phyloP scores from a whole-genome alignment of 2,888 invertebrate species.

The Pristionchus exspectatus region DNA sequence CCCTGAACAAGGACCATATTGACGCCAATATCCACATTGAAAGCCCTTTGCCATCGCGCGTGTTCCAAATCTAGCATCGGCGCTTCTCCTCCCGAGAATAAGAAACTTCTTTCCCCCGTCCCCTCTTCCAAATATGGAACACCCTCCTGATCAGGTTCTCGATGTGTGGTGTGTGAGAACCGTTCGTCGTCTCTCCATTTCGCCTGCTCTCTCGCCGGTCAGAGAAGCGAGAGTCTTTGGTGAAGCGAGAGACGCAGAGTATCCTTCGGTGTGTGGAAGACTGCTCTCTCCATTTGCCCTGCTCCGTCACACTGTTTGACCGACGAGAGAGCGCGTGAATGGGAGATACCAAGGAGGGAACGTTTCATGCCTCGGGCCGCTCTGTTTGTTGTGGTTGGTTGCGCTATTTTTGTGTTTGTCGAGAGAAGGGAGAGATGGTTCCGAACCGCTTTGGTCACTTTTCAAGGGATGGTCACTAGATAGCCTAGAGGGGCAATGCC shows the following conservation, averaged over 20 bases:
- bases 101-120: background rate
- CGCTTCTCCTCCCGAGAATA: background rate
- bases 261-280: too few relatives aligned
- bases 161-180: background rate
- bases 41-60: too few relatives aligned
- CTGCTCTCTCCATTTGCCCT: too few relatives aligned
- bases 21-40: too few relatives aligned
- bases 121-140: slow-evolving; percentile 16
- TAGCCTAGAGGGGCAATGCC: background rate
- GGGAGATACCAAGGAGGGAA: background rate
- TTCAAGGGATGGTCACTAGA: background rate
- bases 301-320: too few relatives aligned
- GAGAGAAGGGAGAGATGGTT: slow-evolving; percentile 26
- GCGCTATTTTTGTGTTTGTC: slow-evolving; percentile 40
- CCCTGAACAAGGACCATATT: too few relatives aligned
- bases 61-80: too few relatives aligned
- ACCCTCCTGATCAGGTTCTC: slow-evolving; percentile 16
- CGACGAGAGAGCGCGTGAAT: too few relatives aligned
- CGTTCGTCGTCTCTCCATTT: too few relatives aligned
- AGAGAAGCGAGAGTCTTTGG: too few relatives aligned
- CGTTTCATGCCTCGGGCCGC: slow-evolving; percentile 9
- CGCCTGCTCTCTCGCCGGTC: too few relatives aligned
- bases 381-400: slow-evolving; percentile 41
- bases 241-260: too few relatives aligned
- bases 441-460: slow-evolving; percentile 21